phyloP scores from a whole-genome alignment of 2,113 vertebrate species.

The Ophiodon elongatus region DNA sequence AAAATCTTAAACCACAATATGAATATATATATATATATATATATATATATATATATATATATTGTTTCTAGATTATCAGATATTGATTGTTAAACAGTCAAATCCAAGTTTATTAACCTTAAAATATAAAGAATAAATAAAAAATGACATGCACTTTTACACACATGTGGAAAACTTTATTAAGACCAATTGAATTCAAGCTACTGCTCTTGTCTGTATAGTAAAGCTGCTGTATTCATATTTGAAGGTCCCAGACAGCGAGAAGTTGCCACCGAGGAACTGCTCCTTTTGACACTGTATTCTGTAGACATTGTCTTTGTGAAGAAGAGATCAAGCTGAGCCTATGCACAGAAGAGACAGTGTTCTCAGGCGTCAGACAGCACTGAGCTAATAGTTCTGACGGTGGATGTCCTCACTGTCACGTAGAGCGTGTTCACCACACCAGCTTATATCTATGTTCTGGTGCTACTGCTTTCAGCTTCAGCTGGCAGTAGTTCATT shows the following conservation, averaged over 20 bases:
- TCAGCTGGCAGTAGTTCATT: background rate
- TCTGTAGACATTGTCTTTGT: background rate
- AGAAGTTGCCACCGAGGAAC: background rate
- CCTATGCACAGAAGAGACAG: background rate
- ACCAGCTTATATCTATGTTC: background rate
- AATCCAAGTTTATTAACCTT: no score
- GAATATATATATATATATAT: no score
- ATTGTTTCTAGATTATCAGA: no score
- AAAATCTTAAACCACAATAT: no score
- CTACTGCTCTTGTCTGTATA: background rate
- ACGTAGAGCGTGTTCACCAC: background rate
- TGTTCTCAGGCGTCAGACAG: background rate
- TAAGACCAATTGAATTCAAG: no score
- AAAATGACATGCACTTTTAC: background rate
- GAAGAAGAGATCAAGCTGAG: background rate
- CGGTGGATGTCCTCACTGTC: slow-evolving; percentile 7
- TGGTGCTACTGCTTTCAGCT: background rate
- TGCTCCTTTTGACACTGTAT: no score
- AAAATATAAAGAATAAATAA: background rate
- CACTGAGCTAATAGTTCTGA: background rate
- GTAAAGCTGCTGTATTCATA: background rate
- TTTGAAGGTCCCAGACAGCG: background rate
- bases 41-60: no score
- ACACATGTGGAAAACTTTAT: background rate
- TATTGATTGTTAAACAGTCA: no score